phyloP scores from a whole-genome alignment of 2,888 invertebrate genomes.

The Acanthoscelides obtectus region DNA sequence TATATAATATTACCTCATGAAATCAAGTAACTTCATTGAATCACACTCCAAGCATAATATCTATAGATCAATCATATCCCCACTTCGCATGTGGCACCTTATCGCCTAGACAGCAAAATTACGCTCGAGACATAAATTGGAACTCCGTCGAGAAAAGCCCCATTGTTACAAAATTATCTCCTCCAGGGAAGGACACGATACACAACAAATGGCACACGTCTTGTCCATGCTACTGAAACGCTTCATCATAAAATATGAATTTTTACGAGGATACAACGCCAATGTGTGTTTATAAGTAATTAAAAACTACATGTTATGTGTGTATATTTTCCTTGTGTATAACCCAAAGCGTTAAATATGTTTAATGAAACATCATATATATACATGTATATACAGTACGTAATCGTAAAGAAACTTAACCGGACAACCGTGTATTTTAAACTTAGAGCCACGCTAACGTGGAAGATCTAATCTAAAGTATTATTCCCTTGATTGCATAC shows the following conservation, averaged over 20 bases:
- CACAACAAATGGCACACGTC: constrained; percentile 15
- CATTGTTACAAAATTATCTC: too few relatives aligned
- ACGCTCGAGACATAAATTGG: too few relatives aligned
- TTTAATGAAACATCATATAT: neutral
- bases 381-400: neutral
- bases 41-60: too few relatives aligned
- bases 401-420: neutral
- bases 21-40: too few relatives aligned
- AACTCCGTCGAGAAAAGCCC: too few relatives aligned
- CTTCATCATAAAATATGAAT: constrained; percentile 6
- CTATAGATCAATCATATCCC: too few relatives aligned
- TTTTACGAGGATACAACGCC: neutral
- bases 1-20: too few relatives aligned
- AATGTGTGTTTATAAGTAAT: neutral
- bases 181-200: too few relatives aligned
- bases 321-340: neutral
- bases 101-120: too few relatives aligned
- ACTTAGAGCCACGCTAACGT: neutral
- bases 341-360: neutral
- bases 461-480: neutral
- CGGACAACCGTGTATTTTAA: neutral
- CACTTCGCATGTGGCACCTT: too few relatives aligned
- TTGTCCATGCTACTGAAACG: constrained; percentile 5
- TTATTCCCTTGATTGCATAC: neutral
- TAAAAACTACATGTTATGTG: neutral